Conservation (phyloP, 2,888 invertebrate genomes). For the Philhelius pedissequus region DNA sequence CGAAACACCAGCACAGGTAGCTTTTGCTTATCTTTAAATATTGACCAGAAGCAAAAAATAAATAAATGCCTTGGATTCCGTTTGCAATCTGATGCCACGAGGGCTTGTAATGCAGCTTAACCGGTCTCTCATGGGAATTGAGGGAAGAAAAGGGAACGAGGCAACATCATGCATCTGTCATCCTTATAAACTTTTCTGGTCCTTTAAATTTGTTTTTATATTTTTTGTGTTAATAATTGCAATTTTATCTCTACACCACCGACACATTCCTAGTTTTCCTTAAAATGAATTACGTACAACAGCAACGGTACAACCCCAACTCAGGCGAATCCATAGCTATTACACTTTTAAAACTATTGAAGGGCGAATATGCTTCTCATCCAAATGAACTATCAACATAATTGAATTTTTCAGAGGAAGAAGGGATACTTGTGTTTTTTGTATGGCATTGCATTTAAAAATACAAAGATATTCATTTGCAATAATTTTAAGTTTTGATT, state of each 20-base stretch:
- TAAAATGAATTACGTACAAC: neutral
- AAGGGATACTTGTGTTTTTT: neutral
- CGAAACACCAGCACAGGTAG: slow-evolving; percentile 52
- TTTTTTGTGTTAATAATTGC: neutral
- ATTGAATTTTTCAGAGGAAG: slow-evolving; percentile 48
- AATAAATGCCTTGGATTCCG: slow-evolving; percentile 12
- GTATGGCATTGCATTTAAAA: slow-evolving; percentile 56
- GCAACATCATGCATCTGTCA: slow-evolving; percentile 12
- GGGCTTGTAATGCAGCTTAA: slow-evolving; percentile 12
- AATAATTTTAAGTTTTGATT: slow-evolving; percentile 68
- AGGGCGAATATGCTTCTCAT: neutral
- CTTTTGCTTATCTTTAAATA: slow-evolving; percentile 58
- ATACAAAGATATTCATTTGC: slow-evolving; percentile 58
- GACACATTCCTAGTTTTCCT: slow-evolving; percentile 16
- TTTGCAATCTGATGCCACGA: slow-evolving; percentile 8
- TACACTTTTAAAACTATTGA: neutral
- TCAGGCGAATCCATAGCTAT: neutral
- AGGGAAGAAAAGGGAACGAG: neutral
- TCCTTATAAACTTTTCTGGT: neutral
- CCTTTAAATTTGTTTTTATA: slow-evolving; percentile 1
- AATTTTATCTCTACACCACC: neutral
- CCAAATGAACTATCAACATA: slow-evolving; percentile 63
- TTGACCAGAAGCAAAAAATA: slow-evolving; percentile 26
- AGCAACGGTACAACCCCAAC: neutral
- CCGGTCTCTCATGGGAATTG: too few species aligned